Base-by-base conservation (phyloP, 2,113 vertebrate species). In the Gobiocypris rarus region DNA sequence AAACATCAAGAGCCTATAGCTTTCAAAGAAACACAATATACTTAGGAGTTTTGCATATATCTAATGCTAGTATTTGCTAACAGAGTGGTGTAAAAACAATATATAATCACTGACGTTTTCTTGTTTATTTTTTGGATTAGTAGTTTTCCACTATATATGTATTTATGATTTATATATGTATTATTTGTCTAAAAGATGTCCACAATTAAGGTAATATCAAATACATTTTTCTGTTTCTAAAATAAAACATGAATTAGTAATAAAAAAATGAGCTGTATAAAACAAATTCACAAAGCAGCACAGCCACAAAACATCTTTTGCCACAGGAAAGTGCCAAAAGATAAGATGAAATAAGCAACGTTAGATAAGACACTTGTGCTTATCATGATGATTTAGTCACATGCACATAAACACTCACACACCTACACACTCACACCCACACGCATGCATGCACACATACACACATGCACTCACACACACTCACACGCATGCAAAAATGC, bases 281-380 rank as follows among this genome's bases (percentile, higher is more conserved):
- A 41, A 22, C 11, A n/a, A n/a, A 14, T 38, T 58, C 28, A 38
- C 19, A 70, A 70, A 70, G 67, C 9, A 70, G 34, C 67, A 70
- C 67, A 41, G 67, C 9, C 19, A 70, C 67, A 41, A 76, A 59
- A 24, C 34, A 38, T 14, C 9, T 58, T 77, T 22, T 41, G 34
- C 41, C 34, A 58, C 31, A 58, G 31, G 28, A 58, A 58, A 59
- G 22, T n/a, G 31, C 0, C 31, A 24, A 31, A 38, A 41, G 52
- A 77, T 58, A 38, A 77, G 54, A 69, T 69, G 9, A 38, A 11
- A 41, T 70, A n/a, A n/a, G 19, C 3, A 22, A 17, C 34, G 50
- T 41, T 56, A 58, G 75, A 77, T 77, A 58, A 58, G 75, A 58
- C 26, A 41, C n/a, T 77, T 41, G 34, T 59, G 34, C 75, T 70